These are phyloP conservation scores for Trypoxylon attenuatum DNA, from an alignment of 2,888 invertebrate species.

Conservation along the genomic window DNA sequence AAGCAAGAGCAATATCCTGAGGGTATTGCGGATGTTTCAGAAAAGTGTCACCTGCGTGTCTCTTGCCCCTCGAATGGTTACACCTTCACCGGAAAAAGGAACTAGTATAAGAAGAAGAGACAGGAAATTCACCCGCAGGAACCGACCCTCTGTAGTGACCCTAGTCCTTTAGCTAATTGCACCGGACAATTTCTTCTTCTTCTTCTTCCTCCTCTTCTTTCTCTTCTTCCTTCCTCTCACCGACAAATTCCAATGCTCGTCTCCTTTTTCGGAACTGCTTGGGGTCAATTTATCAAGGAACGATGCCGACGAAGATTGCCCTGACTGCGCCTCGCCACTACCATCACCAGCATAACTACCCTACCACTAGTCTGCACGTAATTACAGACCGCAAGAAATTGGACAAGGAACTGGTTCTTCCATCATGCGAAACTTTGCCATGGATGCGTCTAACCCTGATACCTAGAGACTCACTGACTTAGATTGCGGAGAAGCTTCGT, in stretches of 20 bases:
- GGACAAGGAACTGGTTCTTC: too few species aligned
- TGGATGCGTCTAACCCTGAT: too few species aligned
- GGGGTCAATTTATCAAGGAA: not conserved
- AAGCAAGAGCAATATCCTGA: not conserved
- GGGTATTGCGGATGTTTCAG: constrained; percentile 14
- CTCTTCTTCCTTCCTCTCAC: constrained; percentile 9
- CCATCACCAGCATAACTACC: not conserved
- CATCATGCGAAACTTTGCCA: too few species aligned
- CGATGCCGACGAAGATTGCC: not conserved
- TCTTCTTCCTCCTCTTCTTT: constrained; percentile 34
- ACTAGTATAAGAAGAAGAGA: constrained; percentile 15
- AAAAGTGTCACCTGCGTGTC: constrained; percentile 19
- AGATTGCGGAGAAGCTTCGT: too few species aligned
- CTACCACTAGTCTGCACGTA: not conserved
- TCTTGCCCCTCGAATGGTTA: constrained; percentile 30
- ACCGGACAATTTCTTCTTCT: constrained; percentile 41
- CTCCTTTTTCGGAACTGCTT: too few species aligned
- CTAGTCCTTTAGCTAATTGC: constrained; percentile 50
- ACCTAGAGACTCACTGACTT: too few species aligned
- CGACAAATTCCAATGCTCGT: constrained; percentile 2
- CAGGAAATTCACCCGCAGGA: constrained; percentile 44
- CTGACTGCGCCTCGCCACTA: not conserved
- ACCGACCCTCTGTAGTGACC: constrained; percentile 25
- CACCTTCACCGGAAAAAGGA: constrained; percentile 49
- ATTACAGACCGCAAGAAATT: not conserved